phyloP scores from a whole-genome alignment of 2,113 vertebrate species.

The Campylomormyrus numenius region DNA sequence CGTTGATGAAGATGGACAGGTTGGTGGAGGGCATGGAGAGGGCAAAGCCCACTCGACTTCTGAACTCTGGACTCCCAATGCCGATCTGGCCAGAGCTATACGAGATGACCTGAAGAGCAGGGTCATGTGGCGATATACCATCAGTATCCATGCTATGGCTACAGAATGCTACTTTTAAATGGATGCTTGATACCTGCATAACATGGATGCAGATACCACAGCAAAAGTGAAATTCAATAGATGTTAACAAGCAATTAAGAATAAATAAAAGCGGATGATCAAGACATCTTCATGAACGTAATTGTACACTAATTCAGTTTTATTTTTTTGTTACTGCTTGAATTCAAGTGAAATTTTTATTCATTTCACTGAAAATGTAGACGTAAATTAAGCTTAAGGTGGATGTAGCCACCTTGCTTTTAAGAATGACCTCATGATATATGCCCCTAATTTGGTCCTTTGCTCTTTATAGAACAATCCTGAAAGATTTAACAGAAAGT shows the following conservation, averaged over 20 bases:
- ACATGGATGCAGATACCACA: neutral
- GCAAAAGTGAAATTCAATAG: neutral
- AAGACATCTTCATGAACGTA: neutral
- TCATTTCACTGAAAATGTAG: neutral
- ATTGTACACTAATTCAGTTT: neutral
- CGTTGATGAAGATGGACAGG: conserved; percentile 75
- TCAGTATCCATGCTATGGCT: neutral
- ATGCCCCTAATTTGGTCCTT: neutral
- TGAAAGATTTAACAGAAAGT: neutral
- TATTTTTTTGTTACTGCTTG: neutral
- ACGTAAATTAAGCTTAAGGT: neutral
- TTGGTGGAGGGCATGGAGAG: conserved; percentile 62
- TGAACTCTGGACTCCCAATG: conserved; percentile 54
- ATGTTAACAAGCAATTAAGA: neutral
- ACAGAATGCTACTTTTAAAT: neutral
- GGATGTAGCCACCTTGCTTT: neutral
- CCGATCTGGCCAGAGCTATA: conserved; percentile 56
- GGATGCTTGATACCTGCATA: neutral
- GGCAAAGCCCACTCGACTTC: conserved; percentile 63
- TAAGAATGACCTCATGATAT: neutral
- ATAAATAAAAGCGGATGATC: neutral
- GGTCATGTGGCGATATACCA: neutral
- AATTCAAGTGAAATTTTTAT: neutral
- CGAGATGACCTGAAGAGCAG: conserved; percentile 63
- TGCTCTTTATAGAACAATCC: neutral